These are phyloP conservation scores for Hofmannophila pseudospretella DNA, from an alignment of 2,888 invertebrate genomes.

Conservation along the genomic window DNA sequence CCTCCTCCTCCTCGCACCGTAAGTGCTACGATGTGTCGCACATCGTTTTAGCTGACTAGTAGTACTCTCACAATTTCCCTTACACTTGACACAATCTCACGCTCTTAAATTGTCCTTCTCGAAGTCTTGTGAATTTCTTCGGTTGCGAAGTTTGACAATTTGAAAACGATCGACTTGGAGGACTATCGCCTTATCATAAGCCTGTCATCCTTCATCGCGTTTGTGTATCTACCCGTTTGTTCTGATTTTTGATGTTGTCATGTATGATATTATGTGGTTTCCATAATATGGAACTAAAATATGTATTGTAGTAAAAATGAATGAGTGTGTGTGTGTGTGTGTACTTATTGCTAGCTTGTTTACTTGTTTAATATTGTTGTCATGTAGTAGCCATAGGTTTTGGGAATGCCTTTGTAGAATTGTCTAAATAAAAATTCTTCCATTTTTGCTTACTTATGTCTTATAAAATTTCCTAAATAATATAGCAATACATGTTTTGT, in stretches of 20 bases:
- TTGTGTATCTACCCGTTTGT: background rate
- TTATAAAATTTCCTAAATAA: too few relatives aligned
- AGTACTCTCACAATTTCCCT: slow-evolving; percentile 16
- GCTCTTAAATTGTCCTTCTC: slow-evolving; percentile 26
- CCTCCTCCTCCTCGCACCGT: slow-evolving; percentile 64
- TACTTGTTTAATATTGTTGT: too few relatives aligned
- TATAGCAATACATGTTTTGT: background rate
- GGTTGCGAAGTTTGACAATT: slow-evolving; percentile 5
- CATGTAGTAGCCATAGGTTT: too few relatives aligned
- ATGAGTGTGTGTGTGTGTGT: too few relatives aligned
- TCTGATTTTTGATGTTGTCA: background rate
- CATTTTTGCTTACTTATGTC: too few relatives aligned
- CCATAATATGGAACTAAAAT: too few relatives aligned
- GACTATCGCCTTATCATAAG: slow-evolving; percentile 21
- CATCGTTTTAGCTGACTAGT: slow-evolving; percentile 14
- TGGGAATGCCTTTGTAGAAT: too few relatives aligned
- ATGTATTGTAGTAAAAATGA: too few relatives aligned
- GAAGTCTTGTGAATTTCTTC: slow-evolving; percentile 4
- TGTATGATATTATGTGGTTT: too few relatives aligned
- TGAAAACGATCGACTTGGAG: slow-evolving; percentile 20
- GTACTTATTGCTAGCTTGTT: too few relatives aligned
- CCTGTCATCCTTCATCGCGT: background rate
- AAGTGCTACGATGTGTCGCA: slow-evolving; percentile 70
- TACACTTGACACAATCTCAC: slow-evolving; percentile 20
- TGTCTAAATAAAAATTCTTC: too few relatives aligned